Evolutionary conservation across 2,113 vertebrate species (phyloP), one percentile per base, ranked within the genome.

Genomic region (Setophaga petechia): DNA sequence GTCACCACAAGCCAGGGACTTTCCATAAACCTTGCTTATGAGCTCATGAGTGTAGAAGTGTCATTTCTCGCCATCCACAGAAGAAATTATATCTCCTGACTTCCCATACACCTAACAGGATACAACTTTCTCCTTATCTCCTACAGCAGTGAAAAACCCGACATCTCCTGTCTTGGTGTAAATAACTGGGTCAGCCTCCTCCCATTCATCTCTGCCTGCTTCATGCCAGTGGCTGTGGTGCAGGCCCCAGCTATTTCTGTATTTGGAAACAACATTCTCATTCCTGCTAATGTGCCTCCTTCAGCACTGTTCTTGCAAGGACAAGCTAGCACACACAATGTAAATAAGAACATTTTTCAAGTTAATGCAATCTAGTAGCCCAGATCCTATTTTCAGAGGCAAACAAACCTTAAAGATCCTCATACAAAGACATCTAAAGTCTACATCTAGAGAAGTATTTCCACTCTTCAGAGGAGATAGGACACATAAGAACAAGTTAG

Each of bases 341-440:
- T 39, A 72, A 93, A 66, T 43, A 71, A 49, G 69, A 86, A 69
- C 15, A 46, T 87, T 87, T 79, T 84, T 72, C 74, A 66, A 85
- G 33, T 18, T 18, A 79, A 59, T 46, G 15, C 12, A 58, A 30
- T 75, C 24, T 76, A 51, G 49, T 31, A 43, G 37, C 57, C 43
- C 25, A 52, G 77, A 46, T 79, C 33, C 25, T 62, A 23, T 84
- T 91, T 90, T 87, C 31, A 76, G 41, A 87, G 63, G n/a, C 51
- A 89, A 84, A 61, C 27, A 8, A 82, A 65, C 7, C 6, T 62
- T 61, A 51, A 62, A 37, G 16, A 79, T 30, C 10, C 46, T 91
- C n/a, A 67, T 13, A 28, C 41, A 77, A 74, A 84, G 47, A 39
- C 4, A 16, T 28, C 25, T 78, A 8, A 25, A 67, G 15, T 23